Evolutionary conservation across 2,888 invertebrate species (phyloP).

Genomic region (Acanthosepion esculentum): DNA sequence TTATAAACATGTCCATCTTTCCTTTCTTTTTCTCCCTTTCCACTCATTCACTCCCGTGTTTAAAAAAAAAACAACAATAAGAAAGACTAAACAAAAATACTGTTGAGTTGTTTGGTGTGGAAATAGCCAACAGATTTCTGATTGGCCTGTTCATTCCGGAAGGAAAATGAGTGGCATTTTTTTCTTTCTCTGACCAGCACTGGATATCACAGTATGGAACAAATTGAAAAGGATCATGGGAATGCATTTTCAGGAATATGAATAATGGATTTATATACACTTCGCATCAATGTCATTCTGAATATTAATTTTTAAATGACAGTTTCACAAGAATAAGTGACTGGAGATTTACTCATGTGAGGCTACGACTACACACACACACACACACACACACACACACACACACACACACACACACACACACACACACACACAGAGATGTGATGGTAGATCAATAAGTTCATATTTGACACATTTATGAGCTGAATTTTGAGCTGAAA

Average conservation of each 20-base stretch:
- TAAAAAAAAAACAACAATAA: neutral
- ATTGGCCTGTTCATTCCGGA: neutral
- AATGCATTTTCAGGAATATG: neutral
- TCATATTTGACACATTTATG: neutral
- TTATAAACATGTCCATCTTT: neutral
- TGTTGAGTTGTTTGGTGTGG: neutral
- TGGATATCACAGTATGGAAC: neutral
- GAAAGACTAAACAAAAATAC: neutral
- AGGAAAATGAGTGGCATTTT: neutral
- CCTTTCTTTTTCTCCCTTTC: neutral
- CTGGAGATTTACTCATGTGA: neutral
- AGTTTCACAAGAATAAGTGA: neutral
- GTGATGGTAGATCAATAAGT: neutral
- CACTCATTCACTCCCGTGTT: no score
- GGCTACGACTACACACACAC: neutral
- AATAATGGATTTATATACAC: neutral
- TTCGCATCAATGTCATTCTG: neutral
- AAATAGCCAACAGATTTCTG: neutral
- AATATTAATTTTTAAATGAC: neutral
- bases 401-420: neutral
- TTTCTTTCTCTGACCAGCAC: neutral
- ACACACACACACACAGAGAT: neutral
- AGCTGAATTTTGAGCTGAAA: neutral
- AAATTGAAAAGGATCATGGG: neutral
- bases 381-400: neutral